Evolutionary conservation across 2,113 vertebrate species (phyloP), one percentile per base, ranked within the genome.

Genomic region (Pavo muticus): DNA sequence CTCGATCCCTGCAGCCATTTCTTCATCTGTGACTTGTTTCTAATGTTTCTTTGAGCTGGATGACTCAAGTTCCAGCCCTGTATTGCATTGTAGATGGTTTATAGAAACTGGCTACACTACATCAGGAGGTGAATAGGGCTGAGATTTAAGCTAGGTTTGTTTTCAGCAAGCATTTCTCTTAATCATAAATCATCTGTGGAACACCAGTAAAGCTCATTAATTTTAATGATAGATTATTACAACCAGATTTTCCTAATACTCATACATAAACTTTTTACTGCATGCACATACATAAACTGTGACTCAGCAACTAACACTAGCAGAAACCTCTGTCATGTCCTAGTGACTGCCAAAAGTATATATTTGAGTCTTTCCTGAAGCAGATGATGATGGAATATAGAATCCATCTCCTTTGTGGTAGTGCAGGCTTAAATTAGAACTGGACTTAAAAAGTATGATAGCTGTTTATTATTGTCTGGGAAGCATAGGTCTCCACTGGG

Each of bases 131-230:
- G n/a, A 75, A 85, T 25, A 76, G 24, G 6, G 0, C 24, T 87
- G 45, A 70, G 5, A 21, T 86, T 87, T 67, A 71, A 65, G 29
- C 59, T 68, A 32, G 10, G 14, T 63, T 70, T 74, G 30, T 48
- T 95, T 83, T 87, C 65, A 91, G 32, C 39, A 83, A 60, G 56
- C 27, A 18, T 78, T 81, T 88, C n/a, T 86, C 29, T 84, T 80
- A 45, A 39, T 5, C 27, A n/a, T 60, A 71, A 77, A 50, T 39
- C 6, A 5, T 68, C 30, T 57, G 18, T 84, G 73, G 86, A 90
- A 77, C 87, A 75, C 15, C 25, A 69, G 8, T 77, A 64, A 84
- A 80, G 6, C 11, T 76, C 19, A 64, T 61, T 87, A 93, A 63
- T 75, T 45, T 47, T 77, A 64, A 39, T 39, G 29, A 15, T 52